Percentiles rank a stretch among this genome's conserved stretches.
Conservation (phyloP, 2,888 invertebrate genomes). For the Hirtodrosophila trivittata region DNA sequence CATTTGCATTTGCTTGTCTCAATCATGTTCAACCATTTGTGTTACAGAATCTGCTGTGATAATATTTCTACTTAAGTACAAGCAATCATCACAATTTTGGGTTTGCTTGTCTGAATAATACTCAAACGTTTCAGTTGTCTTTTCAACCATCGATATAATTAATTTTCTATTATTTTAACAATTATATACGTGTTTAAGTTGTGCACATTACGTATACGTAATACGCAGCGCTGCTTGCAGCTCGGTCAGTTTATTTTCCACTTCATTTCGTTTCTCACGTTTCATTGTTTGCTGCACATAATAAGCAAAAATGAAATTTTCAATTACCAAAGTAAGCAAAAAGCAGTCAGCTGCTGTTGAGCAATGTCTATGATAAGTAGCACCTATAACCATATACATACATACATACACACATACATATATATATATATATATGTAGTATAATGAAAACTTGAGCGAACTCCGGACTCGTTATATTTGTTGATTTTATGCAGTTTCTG, state of each 20-base stretch:
- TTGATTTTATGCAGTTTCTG: slow-evolving; percentile 46
- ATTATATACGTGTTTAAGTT: slow-evolving; percentile 6
- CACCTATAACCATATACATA: not conserved
- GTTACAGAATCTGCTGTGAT: too few species aligned
- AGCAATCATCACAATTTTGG: too few species aligned
- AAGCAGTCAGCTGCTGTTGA: slow-evolving; percentile 37
- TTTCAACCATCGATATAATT: too few species aligned
- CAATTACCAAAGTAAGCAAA: slow-evolving; percentile 69
- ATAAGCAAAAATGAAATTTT: slow-evolving; percentile 58
- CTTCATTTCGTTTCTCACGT: slow-evolving; percentile 61
- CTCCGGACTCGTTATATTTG: slow-evolving; percentile 26
- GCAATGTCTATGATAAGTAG: slow-evolving; percentile 61
- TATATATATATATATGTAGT: slow-evolving; percentile 7
- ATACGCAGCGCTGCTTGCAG: slow-evolving; percentile 26
- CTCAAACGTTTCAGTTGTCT: too few species aligned
- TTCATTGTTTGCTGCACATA: slow-evolving; percentile 65
- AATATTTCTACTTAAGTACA: too few species aligned
- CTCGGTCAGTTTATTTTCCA: slow-evolving; percentile 44
- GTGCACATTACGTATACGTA: slow-evolving; percentile 24
- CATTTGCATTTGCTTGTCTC: too few species aligned
- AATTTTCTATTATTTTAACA: not conserved
- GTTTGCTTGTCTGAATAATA: too few species aligned
- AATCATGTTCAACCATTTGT: too few species aligned
- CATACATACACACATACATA: slow-evolving; percentile 6
- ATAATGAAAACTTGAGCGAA: slow-evolving; percentile 16